A percentile compares a stretch with the other conserved stretches of the same genome.
These are phyloP conservation scores for Halichoeres trimaculatus DNA, from an alignment of 2,113 vertebrate species.

Conservation along the genomic window DNA sequence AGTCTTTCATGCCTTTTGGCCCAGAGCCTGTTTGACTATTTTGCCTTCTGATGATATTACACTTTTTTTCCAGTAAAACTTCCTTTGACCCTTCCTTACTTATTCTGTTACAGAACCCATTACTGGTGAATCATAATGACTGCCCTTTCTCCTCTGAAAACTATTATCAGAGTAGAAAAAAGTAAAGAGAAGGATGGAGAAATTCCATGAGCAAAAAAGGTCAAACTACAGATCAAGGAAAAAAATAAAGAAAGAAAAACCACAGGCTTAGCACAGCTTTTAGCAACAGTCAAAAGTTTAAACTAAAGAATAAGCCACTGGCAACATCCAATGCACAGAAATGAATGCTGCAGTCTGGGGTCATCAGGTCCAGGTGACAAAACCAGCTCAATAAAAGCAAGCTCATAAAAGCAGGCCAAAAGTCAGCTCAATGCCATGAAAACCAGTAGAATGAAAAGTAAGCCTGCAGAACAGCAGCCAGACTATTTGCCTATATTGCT, in stretches of 20 bases:
- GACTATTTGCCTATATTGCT: too few relatives aligned
- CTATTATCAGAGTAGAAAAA: slow-evolving; percentile 31
- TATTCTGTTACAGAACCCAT: slow-evolving; percentile 36
- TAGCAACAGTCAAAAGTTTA: too few relatives aligned
- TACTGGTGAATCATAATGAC: slow-evolving; percentile 38
- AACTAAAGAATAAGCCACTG: not conserved
- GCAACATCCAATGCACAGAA: not conserved
- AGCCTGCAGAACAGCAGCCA: too few relatives aligned
- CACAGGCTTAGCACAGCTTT: not conserved
- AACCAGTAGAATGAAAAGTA: too few relatives aligned
- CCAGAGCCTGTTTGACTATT: slow-evolving; percentile 8
- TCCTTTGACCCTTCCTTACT: slow-evolving; percentile 27
- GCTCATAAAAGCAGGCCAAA: too few relatives aligned
- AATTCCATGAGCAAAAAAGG: slow-evolving; percentile 32
- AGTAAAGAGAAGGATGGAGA: slow-evolving; percentile 10
- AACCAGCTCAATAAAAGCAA: too few relatives aligned
- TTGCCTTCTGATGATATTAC: slow-evolving; percentile 15
- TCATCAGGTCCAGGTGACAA: too few relatives aligned
- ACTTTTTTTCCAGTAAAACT: slow-evolving; percentile 13
- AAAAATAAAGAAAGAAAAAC: slow-evolving; percentile 11
- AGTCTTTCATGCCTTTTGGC: slow-evolving; percentile 9
- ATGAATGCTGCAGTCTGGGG: too few relatives aligned
- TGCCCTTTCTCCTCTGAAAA: slow-evolving; percentile 49
- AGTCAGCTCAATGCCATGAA: too few relatives aligned
- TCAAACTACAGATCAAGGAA: slow-evolving; percentile 34